Conservation (phyloP, 35 echinoderm and acorn worm genomes). For the Chiridota heheva region DNA sequence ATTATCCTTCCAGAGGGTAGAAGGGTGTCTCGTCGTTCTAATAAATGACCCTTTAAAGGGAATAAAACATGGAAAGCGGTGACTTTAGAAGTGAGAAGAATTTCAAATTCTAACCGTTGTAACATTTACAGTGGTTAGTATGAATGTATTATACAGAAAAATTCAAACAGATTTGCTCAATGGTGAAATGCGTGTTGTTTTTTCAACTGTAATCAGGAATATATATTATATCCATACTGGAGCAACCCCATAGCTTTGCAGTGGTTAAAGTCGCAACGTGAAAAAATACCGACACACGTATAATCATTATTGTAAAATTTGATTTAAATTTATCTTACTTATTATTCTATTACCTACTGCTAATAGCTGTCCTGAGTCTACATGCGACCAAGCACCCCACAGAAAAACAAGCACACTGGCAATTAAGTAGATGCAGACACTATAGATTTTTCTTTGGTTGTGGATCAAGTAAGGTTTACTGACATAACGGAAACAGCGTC, state of each 20-base stretch:
- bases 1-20: not conserved
- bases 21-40: not conserved
- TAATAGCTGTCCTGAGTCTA: constrained; percentile 22
- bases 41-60: no score
- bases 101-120: no score
- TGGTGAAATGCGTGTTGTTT: not conserved
- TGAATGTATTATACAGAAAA: no score
- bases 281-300: not conserved
- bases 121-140: no score
- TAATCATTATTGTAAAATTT: not conserved
- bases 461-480: constrained; percentile 39
- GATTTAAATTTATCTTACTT: not conserved
- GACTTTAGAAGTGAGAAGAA: no score
- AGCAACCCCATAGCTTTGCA: not conserved
- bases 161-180: no score
- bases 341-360: constrained; percentile 22
- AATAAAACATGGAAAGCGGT: no score
- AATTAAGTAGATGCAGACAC: constrained; percentile 10
- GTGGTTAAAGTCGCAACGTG: not conserved
- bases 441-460: constrained; percentile 46
- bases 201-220: not conserved
- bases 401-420: constrained; percentile 17
- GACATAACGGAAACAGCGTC: no score
- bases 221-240: not conserved
- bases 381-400: constrained; percentile 38